These are phyloP conservation scores for Phoenicopterus ruber DNA, from an alignment of 2,113 vertebrate genomes.

Conservation along the genomic window DNA sequence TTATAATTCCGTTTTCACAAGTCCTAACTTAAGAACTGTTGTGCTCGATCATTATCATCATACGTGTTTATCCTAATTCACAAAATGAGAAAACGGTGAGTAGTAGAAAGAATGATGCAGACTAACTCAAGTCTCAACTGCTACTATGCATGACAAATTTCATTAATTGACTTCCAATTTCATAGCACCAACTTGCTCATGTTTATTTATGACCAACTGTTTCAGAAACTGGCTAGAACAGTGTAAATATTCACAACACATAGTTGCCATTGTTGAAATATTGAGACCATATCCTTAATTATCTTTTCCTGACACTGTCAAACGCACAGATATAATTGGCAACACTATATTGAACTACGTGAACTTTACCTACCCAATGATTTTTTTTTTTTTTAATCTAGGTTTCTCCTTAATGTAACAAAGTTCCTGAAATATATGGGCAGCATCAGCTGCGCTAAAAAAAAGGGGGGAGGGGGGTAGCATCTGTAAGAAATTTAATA, in stretches of 20 bases:
- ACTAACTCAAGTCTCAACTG: not conserved
- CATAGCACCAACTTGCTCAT: slow-evolving; percentile 18
- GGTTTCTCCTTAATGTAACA: not conserved
- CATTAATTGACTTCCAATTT: slow-evolving; percentile 51
- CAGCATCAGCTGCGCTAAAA: not conserved
- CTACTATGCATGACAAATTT: slow-evolving; percentile 18
- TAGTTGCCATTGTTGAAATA: slow-evolving; percentile 35
- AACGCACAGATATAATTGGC: slow-evolving; percentile 13
- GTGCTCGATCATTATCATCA: not conserved
- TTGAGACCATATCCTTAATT: slow-evolving; percentile 41
- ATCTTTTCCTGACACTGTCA: slow-evolving; percentile 37
- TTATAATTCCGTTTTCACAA: not conserved
- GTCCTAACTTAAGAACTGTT: not conserved
- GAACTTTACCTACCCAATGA: not conserved
- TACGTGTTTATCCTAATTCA: not conserved
- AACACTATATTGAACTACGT: not conserved
- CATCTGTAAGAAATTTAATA: not conserved
- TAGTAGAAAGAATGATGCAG: not conserved
- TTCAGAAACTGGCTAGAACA: slow-evolving; percentile 21
- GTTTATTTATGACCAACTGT: slow-evolving; percentile 62
- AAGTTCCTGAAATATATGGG: not conserved
- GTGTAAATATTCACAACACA: slow-evolving; percentile 30
- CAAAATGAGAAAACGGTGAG: not conserved
- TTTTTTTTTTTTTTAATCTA: not conserved
- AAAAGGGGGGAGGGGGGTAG: fast-evolving